Base-by-base conservation (phyloP, 2,888 invertebrate genomes). In the Cheilosia grossa region DNA sequence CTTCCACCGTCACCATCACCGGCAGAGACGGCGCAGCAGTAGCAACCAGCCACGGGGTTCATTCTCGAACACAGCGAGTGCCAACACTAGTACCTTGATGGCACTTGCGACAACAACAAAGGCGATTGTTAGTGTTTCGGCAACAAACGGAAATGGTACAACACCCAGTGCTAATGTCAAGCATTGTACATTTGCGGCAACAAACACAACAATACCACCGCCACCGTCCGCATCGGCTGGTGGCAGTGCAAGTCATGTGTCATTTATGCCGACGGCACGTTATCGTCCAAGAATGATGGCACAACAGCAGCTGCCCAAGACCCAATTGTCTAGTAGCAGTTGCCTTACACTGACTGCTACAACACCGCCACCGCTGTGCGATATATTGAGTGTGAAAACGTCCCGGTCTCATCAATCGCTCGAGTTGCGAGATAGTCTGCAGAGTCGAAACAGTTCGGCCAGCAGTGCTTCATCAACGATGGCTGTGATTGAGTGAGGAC, bases 1-100 rank as follows among this genome's bases (percentile, higher is more conserved):
- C 86, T 91, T 91, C 67, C 91, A 92, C 83, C 89, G 91, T 15
- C 91, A 91, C 88, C 90, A 91, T 63, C 91, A 91, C 87, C 91
- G 91, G 2, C 89, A 91, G 77, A 83, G 90, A 17, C 89, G 91
- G 44, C 90, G 90, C 87, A 90, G 91, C 81, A 90, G 90, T 4
- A 89, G 89, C 17, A 89, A 88, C 88, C 88, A 88, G 44, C 69
- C 88, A 61, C 87, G 89, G 3, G 83, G 88, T 9, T 89, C 90
- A 61, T 90, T 88, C 85, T 73, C 73, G 72, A 69, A 63, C 67
- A 61, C 86, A 40, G 78, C 87, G 54, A 82, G 86, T 73, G 74
- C 74, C 49, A 87, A 87, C 44, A 15, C 79, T 75, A 75, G 74
- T 77, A 53, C 89, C 7, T 47, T 90, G 40, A 53, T 89, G 67